These are phyloP conservation scores for Athene cunicularia DNA, from an alignment of 2,113 vertebrate species.

Conservation along the genomic window DNA sequence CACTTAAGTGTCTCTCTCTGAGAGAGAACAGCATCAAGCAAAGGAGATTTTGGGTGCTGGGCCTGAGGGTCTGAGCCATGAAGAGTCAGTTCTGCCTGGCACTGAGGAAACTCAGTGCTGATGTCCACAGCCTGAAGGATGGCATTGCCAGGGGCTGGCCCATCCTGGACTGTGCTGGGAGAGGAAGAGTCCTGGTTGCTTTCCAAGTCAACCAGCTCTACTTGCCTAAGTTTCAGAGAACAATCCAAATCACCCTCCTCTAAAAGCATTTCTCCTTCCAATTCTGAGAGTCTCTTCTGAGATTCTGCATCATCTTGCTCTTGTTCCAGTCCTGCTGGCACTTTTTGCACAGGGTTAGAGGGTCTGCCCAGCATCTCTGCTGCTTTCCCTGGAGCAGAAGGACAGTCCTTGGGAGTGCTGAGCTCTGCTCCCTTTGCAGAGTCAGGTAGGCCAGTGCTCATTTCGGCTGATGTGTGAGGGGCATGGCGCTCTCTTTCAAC, in stretches of 20 bases:
- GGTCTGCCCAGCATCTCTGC: conserved; percentile 22
- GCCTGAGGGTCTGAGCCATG: background rate
- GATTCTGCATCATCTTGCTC: background rate
- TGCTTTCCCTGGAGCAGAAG: background rate
- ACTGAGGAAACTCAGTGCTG: background rate
- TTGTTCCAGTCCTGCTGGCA: conserved; percentile 2
- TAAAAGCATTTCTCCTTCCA: background rate
- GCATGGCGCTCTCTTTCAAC: background rate
- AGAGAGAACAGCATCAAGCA: background rate
- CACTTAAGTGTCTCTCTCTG: conserved; percentile 11
- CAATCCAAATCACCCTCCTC: background rate
- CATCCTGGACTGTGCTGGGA: background rate
- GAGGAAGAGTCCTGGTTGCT: background rate
- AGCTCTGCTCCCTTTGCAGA: background rate
- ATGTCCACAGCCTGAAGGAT: background rate
- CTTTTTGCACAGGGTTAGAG: background rate
- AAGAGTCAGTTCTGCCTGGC: background rate
- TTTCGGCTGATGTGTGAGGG: background rate
- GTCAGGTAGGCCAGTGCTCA: background rate
- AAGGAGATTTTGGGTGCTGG: background rate
- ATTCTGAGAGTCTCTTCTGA: background rate
- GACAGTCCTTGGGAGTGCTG: background rate
- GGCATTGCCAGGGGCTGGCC: background rate
- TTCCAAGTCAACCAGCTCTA: background rate
- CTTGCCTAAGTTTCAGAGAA: background rate